These are phyloP conservation scores for Phaethornis superciliosus DNA, from an alignment of 2,113 vertebrate species.

Conservation along the genomic window DNA sequence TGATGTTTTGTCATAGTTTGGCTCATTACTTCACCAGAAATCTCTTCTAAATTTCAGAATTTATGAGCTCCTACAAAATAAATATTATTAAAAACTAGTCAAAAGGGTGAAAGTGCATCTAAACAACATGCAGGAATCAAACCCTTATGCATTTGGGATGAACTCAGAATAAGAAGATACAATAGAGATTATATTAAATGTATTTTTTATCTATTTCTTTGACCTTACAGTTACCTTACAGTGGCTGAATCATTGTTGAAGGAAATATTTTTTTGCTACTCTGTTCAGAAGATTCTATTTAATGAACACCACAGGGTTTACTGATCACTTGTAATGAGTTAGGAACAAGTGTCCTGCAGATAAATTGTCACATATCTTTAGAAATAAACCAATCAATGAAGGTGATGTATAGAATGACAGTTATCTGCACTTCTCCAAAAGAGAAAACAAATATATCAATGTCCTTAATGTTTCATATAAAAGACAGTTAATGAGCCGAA, in stretches of 20 bases:
- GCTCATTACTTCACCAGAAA: slow-evolving; percentile 57
- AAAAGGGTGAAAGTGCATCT: not conserved
- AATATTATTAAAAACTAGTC: slow-evolving; percentile 56
- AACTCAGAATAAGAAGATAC: slow-evolving; percentile 32
- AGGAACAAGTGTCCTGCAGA: slow-evolving; percentile 57
- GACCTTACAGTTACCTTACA: slow-evolving; percentile 68
- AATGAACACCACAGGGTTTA: slow-evolving; percentile 75
- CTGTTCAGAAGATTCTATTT: slow-evolving; percentile 63
- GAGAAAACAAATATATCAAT: slow-evolving; percentile 48
- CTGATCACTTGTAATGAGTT: slow-evolving; percentile 73
- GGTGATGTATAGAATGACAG: slow-evolving; percentile 39
- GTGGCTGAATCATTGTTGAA: slow-evolving; percentile 41
- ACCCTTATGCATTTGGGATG: not conserved
- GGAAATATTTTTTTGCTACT: slow-evolving; percentile 49
- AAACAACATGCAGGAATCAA: slow-evolving; percentile 15
- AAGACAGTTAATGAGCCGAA: slow-evolving; percentile 14
- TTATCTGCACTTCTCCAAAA: not conserved
- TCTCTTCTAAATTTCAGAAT: slow-evolving; percentile 42
- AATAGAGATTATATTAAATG: slow-evolving; percentile 9
- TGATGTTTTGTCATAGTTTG: slow-evolving; percentile 74
- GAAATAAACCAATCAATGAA: slow-evolving; percentile 61
- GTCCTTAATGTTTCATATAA: slow-evolving; percentile 16
- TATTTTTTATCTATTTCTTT: slow-evolving; percentile 64
- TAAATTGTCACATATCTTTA: slow-evolving; percentile 69
- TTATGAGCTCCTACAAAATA: slow-evolving; percentile 38